These are phyloP conservation scores for Pogonophryne albipinna DNA, from an alignment of 2,797 vertebrate species.

Conservation along the genomic window DNA sequence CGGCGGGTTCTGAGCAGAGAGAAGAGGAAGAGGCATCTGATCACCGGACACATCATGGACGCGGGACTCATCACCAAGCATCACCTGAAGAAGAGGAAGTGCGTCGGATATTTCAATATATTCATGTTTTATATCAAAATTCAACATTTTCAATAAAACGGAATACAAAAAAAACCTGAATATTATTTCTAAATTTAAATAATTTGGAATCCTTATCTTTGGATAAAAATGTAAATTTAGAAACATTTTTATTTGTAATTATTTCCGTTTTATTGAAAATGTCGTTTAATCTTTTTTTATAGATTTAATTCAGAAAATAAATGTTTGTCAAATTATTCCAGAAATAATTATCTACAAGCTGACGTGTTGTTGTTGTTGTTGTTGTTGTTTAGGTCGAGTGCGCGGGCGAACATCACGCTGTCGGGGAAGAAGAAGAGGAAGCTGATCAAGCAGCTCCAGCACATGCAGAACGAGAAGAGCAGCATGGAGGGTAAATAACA, in stretches of 20 bases:
- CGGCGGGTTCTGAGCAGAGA: conserved; percentile 81
- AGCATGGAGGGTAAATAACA: conserved; percentile 79
- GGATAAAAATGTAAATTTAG: background rate
- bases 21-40: conserved; percentile 78
- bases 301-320: too few species aligned
- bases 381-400: conserved; percentile 80
- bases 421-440: conserved; percentile 91
- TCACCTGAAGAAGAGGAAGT: conserved; percentile 91
- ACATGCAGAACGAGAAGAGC: conserved; percentile 82
- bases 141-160: too few species aligned
- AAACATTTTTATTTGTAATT: too few species aligned
- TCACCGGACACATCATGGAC: conserved; percentile 88
- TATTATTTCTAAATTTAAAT: too few species aligned
- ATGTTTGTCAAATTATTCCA: too few species aligned
- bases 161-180: too few species aligned
- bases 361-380: rapidly evolving
- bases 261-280: too few species aligned
- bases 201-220: too few species aligned
- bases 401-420: conserved; percentile 89
- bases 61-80: conserved; percentile 86
- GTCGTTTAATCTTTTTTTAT: too few species aligned
- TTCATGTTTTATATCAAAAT: too few species aligned
- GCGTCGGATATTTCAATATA: too few species aligned
- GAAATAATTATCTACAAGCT: too few species aligned
- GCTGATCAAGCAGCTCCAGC: conserved; percentile 87